A percentile compares a stretch with the other conserved stretches of the same genome.
Evolutionary conservation across 2,113 vertebrate genomes (phyloP).

Genomic region (Dinomys branickii): DNA sequence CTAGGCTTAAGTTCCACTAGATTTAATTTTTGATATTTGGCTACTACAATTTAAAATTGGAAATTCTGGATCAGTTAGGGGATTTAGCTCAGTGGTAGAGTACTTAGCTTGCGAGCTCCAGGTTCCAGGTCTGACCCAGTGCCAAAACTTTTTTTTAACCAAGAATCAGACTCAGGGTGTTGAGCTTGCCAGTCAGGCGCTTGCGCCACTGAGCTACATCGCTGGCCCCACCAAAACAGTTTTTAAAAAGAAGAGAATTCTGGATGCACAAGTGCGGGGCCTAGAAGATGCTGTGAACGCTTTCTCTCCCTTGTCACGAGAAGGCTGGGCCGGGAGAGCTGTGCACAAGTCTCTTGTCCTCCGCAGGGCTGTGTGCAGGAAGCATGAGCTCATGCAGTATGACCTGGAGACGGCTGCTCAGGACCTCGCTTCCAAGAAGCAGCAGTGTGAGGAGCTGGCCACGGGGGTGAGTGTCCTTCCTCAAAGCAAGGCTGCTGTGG

Average conservation of each 20-base stretch:
- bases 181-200: too few species aligned
- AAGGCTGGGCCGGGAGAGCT: slow-evolving; percentile 20
- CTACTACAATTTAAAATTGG: slow-evolving; percentile 20
- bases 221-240: too few species aligned
- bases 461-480: slow-evolving; percentile 89
- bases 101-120: not conserved
- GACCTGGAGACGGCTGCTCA: slow-evolving; percentile 93
- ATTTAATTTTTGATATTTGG: slow-evolving; percentile 52
- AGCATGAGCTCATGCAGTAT: slow-evolving; percentile 96
- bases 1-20: slow-evolving; percentile 11
- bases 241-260: not conserved
- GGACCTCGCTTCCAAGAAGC: slow-evolving; percentile 94
- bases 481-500: not conserved
- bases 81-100: not conserved
- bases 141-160: not conserved
- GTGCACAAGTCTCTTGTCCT: slow-evolving; percentile 29
- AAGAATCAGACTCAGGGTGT: too few species aligned
- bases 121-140: not conserved
- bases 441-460: slow-evolving; percentile 95
- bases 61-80: not conserved
- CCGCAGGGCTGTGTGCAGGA: slow-evolving; percentile 95
- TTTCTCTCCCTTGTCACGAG: not conserved
- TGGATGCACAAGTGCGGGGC: not conserved
- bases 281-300: not conserved
- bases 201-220: too few species aligned